Conservation (phyloP, 1,140 invertebrate species). For the Whitmania pigra region DNA sequence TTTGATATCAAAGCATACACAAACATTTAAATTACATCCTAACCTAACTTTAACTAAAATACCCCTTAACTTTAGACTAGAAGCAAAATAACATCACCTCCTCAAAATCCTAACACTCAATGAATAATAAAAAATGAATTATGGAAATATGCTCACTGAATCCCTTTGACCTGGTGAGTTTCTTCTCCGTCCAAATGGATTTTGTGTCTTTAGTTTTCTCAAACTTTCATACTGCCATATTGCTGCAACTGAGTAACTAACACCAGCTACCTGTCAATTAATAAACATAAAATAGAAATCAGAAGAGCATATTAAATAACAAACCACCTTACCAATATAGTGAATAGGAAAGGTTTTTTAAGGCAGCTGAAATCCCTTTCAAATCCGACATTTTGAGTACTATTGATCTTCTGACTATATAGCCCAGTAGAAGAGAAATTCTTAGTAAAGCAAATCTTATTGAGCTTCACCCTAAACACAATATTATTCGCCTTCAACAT, state of each 20-base stretch:
- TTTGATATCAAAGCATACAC: too few species aligned
- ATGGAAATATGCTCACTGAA: background rate
- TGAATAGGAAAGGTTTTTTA: slow-evolving; percentile 10
- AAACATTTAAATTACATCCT: too few species aligned
- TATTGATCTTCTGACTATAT: background rate
- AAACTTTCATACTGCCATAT: slow-evolving; percentile 15
- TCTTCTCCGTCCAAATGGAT: background rate
- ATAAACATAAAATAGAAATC: background rate
- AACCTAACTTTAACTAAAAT: too few species aligned
- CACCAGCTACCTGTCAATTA: slow-evolving; percentile 24
- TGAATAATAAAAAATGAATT: background rate
- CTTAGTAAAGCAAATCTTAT: too few species aligned
- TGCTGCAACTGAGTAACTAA: slow-evolving; percentile 22
- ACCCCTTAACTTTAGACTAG: too few species aligned
- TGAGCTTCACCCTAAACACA: too few species aligned
- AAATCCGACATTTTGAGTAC: slow-evolving; percentile 13
- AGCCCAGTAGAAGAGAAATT: too few species aligned
- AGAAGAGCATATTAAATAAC: background rate
- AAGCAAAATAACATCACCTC: too few species aligned
- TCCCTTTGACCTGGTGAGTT: background rate
- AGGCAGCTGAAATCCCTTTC: slow-evolving; percentile 4
- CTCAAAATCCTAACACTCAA: too few species aligned
- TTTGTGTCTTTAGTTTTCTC: background rate
- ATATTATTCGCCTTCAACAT: too few species aligned
- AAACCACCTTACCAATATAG: background rate